Percentiles rank a stretch among this genome's conserved stretches.
phyloP scores from a whole-genome alignment of 2,113 vertebrate genomes.

The Brienomyrus brachyistius region DNA sequence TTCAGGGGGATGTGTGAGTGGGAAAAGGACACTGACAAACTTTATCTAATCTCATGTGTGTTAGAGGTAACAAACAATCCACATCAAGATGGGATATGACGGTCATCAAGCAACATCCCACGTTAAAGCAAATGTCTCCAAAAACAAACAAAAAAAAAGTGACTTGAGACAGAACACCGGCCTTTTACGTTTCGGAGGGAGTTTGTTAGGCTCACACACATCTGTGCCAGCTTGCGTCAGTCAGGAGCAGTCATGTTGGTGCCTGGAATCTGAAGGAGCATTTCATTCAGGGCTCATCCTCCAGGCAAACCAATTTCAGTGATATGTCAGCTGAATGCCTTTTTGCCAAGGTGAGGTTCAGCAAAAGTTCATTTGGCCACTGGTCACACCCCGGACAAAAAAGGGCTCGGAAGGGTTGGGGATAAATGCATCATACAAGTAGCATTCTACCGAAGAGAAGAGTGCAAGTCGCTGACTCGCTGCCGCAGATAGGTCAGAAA shows the following conservation, averaged over 20 bases:
- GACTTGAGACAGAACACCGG: neutral
- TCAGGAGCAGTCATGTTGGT: neutral
- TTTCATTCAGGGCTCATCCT: neutral
- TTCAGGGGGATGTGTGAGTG: neutral
- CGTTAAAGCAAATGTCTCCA: neutral
- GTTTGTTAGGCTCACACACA: neutral
- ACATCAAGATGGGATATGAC: neutral
- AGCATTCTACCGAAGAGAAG: conserved; percentile 27
- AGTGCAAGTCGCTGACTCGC: conserved; percentile 62
- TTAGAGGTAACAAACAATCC: neutral
- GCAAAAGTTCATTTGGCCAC: neutral
- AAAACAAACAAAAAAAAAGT: neutral
- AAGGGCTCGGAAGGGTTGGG: neutral
- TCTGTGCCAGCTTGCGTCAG: neutral
- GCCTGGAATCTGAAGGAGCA: neutral
- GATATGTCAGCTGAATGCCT: neutral
- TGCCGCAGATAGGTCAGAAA: conserved; percentile 85
- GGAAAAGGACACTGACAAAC: neutral
- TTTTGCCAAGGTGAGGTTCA: neutral
- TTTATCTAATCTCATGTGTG: neutral
- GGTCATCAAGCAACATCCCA: neutral
- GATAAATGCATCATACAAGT: neutral
- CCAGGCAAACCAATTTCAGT: neutral
- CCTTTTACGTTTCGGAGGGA: neutral
- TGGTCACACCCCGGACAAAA: neutral